phyloP scores from a whole-genome alignment of 2,797 vertebrate species.

The Petrocephalus sullivani region DNA sequence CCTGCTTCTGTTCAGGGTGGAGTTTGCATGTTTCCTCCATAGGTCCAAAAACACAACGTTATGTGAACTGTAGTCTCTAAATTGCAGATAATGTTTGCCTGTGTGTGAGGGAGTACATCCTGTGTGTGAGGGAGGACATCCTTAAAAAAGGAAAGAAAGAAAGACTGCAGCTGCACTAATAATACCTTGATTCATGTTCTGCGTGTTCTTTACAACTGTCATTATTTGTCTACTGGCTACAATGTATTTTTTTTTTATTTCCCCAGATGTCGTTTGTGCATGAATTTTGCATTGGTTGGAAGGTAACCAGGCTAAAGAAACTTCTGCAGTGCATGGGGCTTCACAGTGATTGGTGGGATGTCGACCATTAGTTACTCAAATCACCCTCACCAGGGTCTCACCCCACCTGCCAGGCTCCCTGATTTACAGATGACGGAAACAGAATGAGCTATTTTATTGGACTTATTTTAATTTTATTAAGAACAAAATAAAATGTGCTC shows the following conservation, averaged over 20 bases:
- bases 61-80: no score
- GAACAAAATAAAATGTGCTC: conserved; percentile 9
- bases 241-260: background rate
- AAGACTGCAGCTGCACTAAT: background rate
- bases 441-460: conserved; percentile 5
- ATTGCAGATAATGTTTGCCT: no score
- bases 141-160: background rate
- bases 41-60: background rate
- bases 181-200: background rate
- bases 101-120: no score
- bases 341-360: background rate
- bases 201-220: background rate
- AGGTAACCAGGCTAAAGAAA: background rate
- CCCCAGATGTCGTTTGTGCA: background rate
- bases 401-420: background rate
- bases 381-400: background rate
- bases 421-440: background rate
- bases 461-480: conserved; percentile 7
- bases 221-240: background rate
- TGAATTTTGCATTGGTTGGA: background rate
- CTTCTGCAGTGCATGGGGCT: background rate
- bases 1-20: background rate
- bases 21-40: background rate
- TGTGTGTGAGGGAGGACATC: no score
- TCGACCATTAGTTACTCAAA: background rate